Conservation (phyloP, 2,797 vertebrate genomes). For the Onychomys torridus region DNA sequence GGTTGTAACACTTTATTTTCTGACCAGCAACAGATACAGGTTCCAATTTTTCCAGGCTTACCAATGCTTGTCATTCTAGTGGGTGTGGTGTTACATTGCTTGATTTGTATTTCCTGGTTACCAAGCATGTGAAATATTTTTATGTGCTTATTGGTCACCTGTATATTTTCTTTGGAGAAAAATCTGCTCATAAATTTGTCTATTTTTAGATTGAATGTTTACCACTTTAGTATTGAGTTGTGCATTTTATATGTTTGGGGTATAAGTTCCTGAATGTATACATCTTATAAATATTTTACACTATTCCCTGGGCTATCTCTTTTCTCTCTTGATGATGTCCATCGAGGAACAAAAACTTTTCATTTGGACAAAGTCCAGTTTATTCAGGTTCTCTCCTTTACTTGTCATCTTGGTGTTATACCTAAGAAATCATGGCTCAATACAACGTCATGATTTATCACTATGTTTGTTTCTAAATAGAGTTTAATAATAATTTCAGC, state of each 20-base stretch:
- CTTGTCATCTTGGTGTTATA: neutral
- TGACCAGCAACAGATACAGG: neutral
- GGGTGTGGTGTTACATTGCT: neutral
- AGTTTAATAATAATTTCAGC: neutral
- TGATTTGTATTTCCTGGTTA: constrained; percentile 30
- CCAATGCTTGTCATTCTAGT: neutral
- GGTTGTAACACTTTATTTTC: neutral
- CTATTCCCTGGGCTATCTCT: too few relatives aligned
- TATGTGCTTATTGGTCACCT: neutral
- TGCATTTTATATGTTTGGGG: neutral
- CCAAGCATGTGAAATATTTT: neutral
- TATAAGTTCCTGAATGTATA: neutral
- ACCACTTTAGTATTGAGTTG: constrained; percentile 6
- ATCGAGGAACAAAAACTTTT: constrained; percentile 27
- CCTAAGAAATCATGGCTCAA: constrained; percentile 11
- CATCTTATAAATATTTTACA: neutral
- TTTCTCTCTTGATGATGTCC: neutral
- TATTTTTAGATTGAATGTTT: neutral
- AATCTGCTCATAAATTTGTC: neutral
- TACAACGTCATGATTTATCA: neutral
- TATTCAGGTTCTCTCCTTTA: constrained; percentile 26
- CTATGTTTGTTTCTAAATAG: neutral
- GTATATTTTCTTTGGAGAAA: neutral
- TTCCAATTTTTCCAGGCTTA: neutral
- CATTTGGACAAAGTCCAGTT: neutral